Evolutionary conservation across 2,797 vertebrate species (phyloP).

Genomic region (Adrianichthys oophorus): DNA sequence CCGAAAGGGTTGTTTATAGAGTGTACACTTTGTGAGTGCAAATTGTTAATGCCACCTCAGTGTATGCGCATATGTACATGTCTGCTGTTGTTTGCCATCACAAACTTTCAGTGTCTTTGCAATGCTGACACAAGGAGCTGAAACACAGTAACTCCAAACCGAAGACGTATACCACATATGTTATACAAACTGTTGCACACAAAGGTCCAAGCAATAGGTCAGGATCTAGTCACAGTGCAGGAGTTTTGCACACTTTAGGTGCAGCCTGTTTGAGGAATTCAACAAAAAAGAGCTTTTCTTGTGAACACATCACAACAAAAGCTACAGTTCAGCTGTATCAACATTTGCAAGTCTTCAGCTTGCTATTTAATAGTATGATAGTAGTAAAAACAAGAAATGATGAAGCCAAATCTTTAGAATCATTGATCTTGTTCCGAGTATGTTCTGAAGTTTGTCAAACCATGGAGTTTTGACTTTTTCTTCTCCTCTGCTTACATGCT

Average conservation of each 20-base stretch:
- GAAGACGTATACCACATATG: too few species aligned
- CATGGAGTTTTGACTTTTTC: too few species aligned
- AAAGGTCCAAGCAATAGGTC: slow-evolving; percentile 27
- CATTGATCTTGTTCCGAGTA: too few species aligned
- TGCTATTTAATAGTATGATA: too few species aligned
- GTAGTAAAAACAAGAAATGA: too few species aligned
- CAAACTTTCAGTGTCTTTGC: slow-evolving; percentile 50
- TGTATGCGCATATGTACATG: slow-evolving; percentile 25
- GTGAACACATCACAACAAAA: not conserved
- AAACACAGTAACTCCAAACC: not conserved
- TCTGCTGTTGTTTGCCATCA: slow-evolving; percentile 48
- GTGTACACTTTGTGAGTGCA: slow-evolving; percentile 49
- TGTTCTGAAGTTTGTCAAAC: too few species aligned
- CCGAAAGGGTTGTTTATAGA: slow-evolving; percentile 60
- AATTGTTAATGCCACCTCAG: slow-evolving; percentile 35
- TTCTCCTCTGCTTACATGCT: too few species aligned
- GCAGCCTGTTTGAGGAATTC: slow-evolving; percentile 10
- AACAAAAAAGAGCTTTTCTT: slow-evolving; percentile 1
- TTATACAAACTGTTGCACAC: not conserved
- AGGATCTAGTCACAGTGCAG: slow-evolving; percentile 9
- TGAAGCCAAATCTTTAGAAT: too few species aligned
- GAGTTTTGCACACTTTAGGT: not conserved
- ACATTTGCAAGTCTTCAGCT: too few species aligned
- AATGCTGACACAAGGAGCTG: not conserved
- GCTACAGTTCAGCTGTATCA: too few species aligned